Evolutionary conservation across 1,140 invertebrate species (phyloP), one percentile per base, ranked within the genome.

Genomic region (Subanguina moxae): DNA sequence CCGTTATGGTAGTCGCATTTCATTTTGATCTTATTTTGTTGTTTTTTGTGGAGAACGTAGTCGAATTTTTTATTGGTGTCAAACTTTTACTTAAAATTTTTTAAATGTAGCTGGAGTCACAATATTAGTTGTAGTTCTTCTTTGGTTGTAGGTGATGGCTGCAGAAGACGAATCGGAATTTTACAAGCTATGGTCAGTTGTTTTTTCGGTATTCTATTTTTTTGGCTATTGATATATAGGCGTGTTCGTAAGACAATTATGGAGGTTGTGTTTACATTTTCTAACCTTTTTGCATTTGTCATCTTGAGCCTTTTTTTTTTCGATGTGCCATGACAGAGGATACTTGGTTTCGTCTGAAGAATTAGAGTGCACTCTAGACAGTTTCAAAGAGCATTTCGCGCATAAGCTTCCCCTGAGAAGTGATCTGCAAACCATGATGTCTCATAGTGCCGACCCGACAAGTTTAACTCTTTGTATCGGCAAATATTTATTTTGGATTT

Each of bases 401-500:
- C 93, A 97, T 84, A 97, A 94, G 86, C 94, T 95, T 0, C 93
- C 93, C 0, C 64, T 74, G 21, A 65, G 80, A 19, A 64, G 64
- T n/a, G 80, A 82, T 57, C 62, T 82, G 21, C 97, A 94, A 80
- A 92, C 98, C n/a, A 84, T 99, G 1, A 94, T 98, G 0, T 94
- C 95, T 11, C 95, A 99, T 84, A 98, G 97, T 84, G 94, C 98
- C 85, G 95, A 99, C 86, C 94, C 95, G 0, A 98, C 94, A 80
- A 88, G 88, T 88, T 25, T 62, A 43, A 15, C 17, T 67, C 21
- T 1, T 62, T 23, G 19, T 9, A 56, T 56, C 28, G 28, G 3
- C 11, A 38, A 38, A 38, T 38, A 38, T 5, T 38, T 38, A 38
- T n/a, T 45, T 1, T 63, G n/a, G 19, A 68, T 21, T 28, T 21